Base-by-base conservation (phyloP, 2,888 invertebrate genomes). In the Cheilosia scutellata region DNA sequence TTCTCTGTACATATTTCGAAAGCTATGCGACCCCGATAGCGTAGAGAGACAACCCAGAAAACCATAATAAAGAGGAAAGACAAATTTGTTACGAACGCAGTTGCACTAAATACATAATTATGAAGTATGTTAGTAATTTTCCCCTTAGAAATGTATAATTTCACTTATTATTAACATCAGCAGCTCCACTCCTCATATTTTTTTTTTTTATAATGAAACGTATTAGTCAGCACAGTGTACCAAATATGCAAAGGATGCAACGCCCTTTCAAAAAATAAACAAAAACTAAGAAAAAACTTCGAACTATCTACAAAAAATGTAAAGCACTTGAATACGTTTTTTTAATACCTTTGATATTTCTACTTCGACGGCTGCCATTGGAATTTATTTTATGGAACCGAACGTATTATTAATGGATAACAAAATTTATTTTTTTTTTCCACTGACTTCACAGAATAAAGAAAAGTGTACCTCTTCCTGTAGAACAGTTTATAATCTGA, bases 261-360 rank as follows among this genome's bases (percentile, higher is more conserved):
- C 84, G 84, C 84, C 84, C 84, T 84, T 77, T 82, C 25, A 29
- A 42, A 75, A 78, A 75, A 78, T 57, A 77, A 76, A 76, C 72
- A 80, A 55, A 70, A 63, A 57, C 11, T 62, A 31, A 55, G 42
- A 40, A 88, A 89, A 87, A 89, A 88, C 86, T n/a, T 27, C 13
- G 7, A 13, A 11, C 6, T 65, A 25, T 33, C 44, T 37, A 47
- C 40, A 37, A 7, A 25, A 37, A 25, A 9, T 13, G n/a, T n/a
- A 13, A 63, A 9, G 13, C n/a, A 11, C 5, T 44, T 47, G 29
- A 40, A 37, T 27, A 57, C 9, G n/a, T 33, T 7, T 82, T 63
- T 84, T 72, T 89, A 90, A 88, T 88, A 93, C 93, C 91, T 93
- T 93, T 7, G 89, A 86, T 88, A 91, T 91, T 87, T 93, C 93